Evolutionary conservation across 1,140 invertebrate species (phyloP).

Genomic region (Pogonognathellus flavescens): DNA sequence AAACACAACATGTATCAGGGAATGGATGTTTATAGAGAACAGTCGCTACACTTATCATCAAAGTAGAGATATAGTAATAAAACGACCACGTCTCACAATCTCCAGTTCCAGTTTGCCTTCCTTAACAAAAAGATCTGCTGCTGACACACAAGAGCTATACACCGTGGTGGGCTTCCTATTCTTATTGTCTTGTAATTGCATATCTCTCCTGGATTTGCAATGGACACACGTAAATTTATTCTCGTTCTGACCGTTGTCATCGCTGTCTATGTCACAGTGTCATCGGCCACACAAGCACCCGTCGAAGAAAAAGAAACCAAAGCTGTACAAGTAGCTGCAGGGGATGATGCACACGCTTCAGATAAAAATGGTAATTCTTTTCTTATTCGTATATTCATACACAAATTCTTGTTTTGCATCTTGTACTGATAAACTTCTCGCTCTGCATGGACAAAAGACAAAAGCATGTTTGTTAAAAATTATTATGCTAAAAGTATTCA

Average conservation of each 20-base stretch:
- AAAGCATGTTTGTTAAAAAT: too few species aligned
- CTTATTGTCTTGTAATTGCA: background rate
- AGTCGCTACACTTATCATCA: background rate
- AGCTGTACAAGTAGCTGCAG: slow-evolving; percentile 18
- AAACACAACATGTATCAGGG: too few species aligned
- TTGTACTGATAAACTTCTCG: too few species aligned
- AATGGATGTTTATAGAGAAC: too few species aligned
- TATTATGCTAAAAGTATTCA: too few species aligned
- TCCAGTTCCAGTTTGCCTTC: slow-evolving; percentile 8
- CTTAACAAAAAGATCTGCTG: background rate
- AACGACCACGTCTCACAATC: background rate
- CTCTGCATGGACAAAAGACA: too few species aligned
- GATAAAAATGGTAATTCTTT: background rate
- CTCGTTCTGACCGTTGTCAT: slow-evolving; percentile 21
- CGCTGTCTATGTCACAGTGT: slow-evolving; percentile 41
- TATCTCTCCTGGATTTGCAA: background rate
- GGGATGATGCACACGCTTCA: background rate
- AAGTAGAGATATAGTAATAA: background rate
- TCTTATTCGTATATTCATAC: too few species aligned
- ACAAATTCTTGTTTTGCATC: too few species aligned
- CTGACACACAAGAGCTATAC: background rate
- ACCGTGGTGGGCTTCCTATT: background rate
- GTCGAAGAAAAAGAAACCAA: background rate
- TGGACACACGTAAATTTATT: slow-evolving; percentile 30
- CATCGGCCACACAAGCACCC: background rate